Base-by-base conservation (phyloP, 2,797 vertebrate genomes). In the Serranus cabrilla region DNA sequence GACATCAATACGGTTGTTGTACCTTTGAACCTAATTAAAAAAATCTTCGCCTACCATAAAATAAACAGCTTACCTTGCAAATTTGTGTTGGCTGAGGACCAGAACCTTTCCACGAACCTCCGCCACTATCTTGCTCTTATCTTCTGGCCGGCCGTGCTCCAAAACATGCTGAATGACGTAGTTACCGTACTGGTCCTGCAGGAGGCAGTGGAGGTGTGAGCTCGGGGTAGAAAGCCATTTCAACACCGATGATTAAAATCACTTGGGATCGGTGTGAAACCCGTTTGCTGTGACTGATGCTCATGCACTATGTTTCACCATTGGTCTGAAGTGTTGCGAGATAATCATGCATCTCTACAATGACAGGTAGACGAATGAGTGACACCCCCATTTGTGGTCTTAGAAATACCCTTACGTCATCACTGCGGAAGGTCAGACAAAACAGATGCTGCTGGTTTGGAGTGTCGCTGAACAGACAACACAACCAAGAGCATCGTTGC, bases 91-190 rank as follows among this genome's bases (percentile, higher is more conserved):
- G 92, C 98, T 99, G 88, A 99, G 91, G 84, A 97, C 94, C 63
- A 99, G 95, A 83, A 99, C 98, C 87, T 99, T 99, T 43, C 98
- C 98, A 67, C 98, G 94, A 87, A 99, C 97, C 93, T 99, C 98
- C 14, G 97, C 97, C 79, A 99, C 97, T 18, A 99, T 99, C 92
- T 99, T 99, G 93, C 97, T 99, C 90, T 99, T 99, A 89, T 99
- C 98, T 85, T 99, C 98, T 39, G 97, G 96, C 46, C 98, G 95
- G 56, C 98, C 98, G 0, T 99, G 98, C 91, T 99, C 98, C 94
- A 99, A 87, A 27, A 99, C 98, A 46, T 99, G 98, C 81, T 99
- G 98, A 89, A 99, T 99, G 81, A 99, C 98, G 0, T 99, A 99
- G 93, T 99, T 99, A 84, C 98, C 98, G 0, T 99, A 99, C 21